These are phyloP conservation scores for Chiloscyllium punctatum DNA, from an alignment of 2,797 vertebrate genomes.

Conservation along the genomic window DNA sequence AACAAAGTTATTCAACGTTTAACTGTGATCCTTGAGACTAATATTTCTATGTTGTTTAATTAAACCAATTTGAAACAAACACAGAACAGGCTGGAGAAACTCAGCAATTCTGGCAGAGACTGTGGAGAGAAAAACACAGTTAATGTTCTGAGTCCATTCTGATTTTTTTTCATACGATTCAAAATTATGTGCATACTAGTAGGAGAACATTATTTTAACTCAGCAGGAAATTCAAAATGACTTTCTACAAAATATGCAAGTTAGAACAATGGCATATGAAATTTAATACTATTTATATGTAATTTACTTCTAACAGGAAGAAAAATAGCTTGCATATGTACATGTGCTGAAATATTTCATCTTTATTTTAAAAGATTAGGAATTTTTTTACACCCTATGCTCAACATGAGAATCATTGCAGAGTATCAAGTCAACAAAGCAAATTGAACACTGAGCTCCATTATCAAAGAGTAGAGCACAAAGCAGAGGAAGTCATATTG, in stretches of 20 bases:
- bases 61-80: neutral
- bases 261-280: neutral
- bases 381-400: neutral
- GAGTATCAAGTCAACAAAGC: neutral
- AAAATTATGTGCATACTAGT: neutral
- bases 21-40: neutral
- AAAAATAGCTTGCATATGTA: neutral
- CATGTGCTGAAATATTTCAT: neutral
- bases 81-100: neutral
- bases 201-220: neutral
- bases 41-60: neutral
- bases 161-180: neutral
- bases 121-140: too few relatives aligned
- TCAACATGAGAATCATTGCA: neutral
- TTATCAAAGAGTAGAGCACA: neutral
- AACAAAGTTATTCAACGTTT: neutral
- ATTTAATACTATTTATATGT: neutral
- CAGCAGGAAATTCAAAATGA: neutral
- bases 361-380: neutral
- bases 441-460: neutral
- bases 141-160: too few relatives aligned
- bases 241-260: neutral
- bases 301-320: neutral
- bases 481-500: neutral
- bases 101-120: too few relatives aligned